Conservation (phyloP, 1,140 invertebrate species). For the Amyelois transitella region DNA sequence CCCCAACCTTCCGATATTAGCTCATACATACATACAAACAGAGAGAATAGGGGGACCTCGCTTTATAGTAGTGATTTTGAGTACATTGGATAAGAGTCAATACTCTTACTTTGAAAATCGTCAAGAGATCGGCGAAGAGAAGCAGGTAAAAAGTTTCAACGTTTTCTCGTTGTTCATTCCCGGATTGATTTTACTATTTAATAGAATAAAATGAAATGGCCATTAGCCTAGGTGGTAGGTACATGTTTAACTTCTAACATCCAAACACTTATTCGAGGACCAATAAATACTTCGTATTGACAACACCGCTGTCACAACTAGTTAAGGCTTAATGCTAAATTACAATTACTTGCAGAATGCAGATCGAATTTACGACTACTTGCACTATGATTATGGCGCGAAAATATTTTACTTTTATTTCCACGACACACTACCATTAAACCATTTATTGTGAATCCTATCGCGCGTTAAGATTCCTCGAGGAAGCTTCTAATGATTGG, state of each 20-base stretch:
- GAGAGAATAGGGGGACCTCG: too few relatives aligned
- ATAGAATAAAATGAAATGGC: too few relatives aligned
- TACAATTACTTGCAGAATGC: background rate
- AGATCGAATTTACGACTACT: background rate
- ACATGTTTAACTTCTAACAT: background rate
- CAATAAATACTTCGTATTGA: background rate
- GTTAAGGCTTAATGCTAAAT: background rate
- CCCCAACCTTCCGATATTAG: too few relatives aligned
- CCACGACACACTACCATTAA: background rate
- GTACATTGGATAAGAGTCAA: too few relatives aligned
- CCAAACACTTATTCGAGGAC: background rate
- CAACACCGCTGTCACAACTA: background rate
- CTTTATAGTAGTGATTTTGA: too few relatives aligned
- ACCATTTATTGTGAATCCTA: background rate
- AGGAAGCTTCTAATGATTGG: conserved; percentile 2
- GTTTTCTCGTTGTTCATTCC: too few relatives aligned
- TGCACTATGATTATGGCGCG: background rate
- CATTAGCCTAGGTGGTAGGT: too few relatives aligned
- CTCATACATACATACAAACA: too few relatives aligned
- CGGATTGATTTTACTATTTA: too few relatives aligned
- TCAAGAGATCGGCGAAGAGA: too few relatives aligned
- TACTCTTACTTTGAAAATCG: too few relatives aligned
- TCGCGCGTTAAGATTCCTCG: background rate
- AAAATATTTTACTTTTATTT: background rate
- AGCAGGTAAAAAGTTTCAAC: too few relatives aligned